These are phyloP conservation scores for Eupristina koningsbergeri DNA, from an alignment of 1,140 invertebrate genomes.

Conservation along the genomic window DNA sequence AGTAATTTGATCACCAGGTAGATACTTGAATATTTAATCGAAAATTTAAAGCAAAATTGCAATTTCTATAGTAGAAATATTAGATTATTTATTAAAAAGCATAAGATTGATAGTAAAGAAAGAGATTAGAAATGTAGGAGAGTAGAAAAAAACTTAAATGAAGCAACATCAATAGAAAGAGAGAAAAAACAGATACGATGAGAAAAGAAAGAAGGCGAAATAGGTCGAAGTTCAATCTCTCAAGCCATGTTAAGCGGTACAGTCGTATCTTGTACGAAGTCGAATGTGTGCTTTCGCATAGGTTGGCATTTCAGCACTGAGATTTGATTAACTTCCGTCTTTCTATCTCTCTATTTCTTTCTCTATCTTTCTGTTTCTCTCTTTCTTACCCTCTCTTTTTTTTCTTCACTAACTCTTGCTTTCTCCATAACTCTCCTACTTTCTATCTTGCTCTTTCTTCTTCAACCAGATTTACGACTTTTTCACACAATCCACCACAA, in stretches of 20 bases:
- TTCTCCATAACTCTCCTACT: background rate
- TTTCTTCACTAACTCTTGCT: no score
- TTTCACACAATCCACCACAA: constrained; percentile 17
- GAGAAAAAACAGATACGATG: background rate
- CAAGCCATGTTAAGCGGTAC: background rate
- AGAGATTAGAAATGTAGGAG: background rate
- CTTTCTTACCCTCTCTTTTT: background rate
- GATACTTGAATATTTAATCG: no score
- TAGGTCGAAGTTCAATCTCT: constrained; percentile 45
- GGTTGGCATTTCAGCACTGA: constrained; percentile 28
- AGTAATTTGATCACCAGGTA: no score
- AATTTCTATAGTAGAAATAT: background rate
- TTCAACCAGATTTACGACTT: constrained; percentile 30
- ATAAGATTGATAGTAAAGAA: background rate
- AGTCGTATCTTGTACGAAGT: constrained; percentile 5
- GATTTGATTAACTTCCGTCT: constrained; percentile 46
- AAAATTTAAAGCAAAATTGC: no score
- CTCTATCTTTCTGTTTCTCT: background rate
- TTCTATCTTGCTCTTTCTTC: background rate
- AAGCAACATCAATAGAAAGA: background rate
- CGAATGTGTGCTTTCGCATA: constrained; percentile 1
- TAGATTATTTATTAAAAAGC: constrained; percentile 22
- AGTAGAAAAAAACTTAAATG: background rate
- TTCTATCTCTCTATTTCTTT: background rate
- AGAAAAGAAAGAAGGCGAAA: background rate